phyloP scores from a whole-genome alignment of 2,113 vertebrate genomes.

The Rissa tridactyla region DNA sequence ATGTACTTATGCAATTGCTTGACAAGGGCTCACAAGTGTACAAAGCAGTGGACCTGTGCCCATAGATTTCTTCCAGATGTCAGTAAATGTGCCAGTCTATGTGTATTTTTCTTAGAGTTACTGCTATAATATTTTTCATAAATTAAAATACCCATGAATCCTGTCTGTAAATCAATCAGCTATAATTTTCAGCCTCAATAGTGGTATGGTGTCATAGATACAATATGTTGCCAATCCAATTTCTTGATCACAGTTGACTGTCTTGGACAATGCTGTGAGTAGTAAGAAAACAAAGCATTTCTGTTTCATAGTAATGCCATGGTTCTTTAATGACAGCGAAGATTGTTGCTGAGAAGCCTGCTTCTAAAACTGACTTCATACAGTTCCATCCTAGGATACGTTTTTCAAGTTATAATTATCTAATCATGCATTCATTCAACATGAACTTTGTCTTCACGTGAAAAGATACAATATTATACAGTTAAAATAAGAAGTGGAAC shows the following conservation, averaged over 20 bases:
- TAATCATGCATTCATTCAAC: slow-evolving; percentile 33
- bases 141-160: not conserved
- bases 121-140: not conserved
- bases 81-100: not conserved
- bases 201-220: not conserved
- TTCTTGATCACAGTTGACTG: not conserved
- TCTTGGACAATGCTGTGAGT: not conserved
- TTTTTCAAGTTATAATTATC: slow-evolving; percentile 27
- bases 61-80: not conserved
- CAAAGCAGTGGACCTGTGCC: not conserved
- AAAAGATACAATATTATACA: not conserved
- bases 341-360: not conserved
- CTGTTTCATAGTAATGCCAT: not conserved
- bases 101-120: not conserved
- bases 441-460: not conserved
- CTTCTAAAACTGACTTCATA: not conserved
- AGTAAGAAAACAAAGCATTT: slow-evolving; percentile 9
- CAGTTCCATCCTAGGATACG: not conserved
- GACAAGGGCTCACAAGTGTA: not conserved
- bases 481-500: not conserved
- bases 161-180: not conserved
- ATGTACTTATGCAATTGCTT: not conserved
- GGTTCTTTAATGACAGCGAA: not conserved
- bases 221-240: not conserved
- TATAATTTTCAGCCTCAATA: not conserved